Conservation (phyloP, 2,113 vertebrate species). For the Erythrocebus patas region DNA sequence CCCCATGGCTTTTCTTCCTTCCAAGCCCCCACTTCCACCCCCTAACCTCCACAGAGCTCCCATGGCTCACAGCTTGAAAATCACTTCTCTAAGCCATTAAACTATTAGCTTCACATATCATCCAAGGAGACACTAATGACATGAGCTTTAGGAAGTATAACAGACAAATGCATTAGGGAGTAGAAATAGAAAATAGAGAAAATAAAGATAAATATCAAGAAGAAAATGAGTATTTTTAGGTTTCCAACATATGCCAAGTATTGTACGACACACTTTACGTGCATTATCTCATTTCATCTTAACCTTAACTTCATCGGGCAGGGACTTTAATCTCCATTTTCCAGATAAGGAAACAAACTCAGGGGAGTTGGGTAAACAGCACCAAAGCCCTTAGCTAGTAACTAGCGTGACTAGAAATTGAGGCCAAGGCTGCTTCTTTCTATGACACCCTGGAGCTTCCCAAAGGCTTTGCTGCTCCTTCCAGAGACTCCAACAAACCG, state of each 20-base stretch:
- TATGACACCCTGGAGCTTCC: not conserved
- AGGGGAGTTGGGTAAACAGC: not conserved
- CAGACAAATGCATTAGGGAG: not conserved
- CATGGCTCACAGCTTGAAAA: not conserved
- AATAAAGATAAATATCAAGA: not conserved
- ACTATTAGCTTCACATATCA: not conserved
- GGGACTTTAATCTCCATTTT: not conserved
- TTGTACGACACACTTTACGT: not conserved
- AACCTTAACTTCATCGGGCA: not conserved
- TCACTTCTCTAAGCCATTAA: not conserved
- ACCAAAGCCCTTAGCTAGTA: not conserved
- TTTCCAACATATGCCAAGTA: not conserved
- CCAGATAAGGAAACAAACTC: constrained; percentile 43
- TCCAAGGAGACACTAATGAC: not conserved
- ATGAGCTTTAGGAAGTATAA: not conserved
- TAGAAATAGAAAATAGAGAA: not conserved
- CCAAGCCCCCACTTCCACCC: not conserved
- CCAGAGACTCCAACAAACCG: not conserved
- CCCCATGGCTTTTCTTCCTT: not conserved
- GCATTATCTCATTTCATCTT: not conserved
- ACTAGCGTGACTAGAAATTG: constrained; percentile 9
- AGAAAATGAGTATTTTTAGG: not conserved
- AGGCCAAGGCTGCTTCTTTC: not conserved
- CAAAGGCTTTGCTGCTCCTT: not conserved
- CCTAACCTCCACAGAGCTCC: not conserved